Percentiles rank a stretch among this genome's conserved stretches.
phyloP scores from a whole-genome alignment of 2,888 invertebrate genomes.

The Tribolium freemani region DNA sequence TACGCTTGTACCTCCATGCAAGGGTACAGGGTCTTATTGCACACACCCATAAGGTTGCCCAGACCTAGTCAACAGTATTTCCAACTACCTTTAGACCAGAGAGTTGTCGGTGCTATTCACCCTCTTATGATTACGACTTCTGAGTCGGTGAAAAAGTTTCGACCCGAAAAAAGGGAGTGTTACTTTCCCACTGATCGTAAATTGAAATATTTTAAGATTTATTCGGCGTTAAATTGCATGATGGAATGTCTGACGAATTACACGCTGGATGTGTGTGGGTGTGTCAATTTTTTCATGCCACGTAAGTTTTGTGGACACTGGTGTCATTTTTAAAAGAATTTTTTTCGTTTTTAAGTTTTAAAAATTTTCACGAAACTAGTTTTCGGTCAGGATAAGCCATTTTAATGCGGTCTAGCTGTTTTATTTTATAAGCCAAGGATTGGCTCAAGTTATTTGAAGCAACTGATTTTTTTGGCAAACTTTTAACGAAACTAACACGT shows the following conservation, averaged over 20 bases:
- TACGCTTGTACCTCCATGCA: conserved; percentile 52
- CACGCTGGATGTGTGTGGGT: conserved; percentile 68
- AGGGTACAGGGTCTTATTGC: conserved; percentile 69
- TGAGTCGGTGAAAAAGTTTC: conserved; percentile 74
- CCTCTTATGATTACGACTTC: conserved; percentile 82
- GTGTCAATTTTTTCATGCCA: conserved; percentile 76
- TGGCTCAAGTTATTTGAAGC: too few species aligned
- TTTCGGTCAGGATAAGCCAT: too few species aligned
- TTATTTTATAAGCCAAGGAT: too few species aligned
- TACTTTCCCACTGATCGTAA: conserved; percentile 77
- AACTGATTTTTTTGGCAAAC: too few species aligned
- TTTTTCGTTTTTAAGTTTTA: too few species aligned
- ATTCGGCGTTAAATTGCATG: conserved; percentile 80
- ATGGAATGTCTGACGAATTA: conserved; percentile 80
- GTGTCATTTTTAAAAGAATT: neutral
- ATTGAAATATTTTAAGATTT: conserved; percentile 76
- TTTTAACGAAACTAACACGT: too few species aligned
- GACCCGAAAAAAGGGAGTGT: conserved; percentile 75
- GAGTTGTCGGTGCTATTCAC: conserved; percentile 77
- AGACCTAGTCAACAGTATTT: conserved; percentile 78
- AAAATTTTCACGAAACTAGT: too few species aligned
- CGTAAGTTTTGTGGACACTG: conserved; percentile 54
- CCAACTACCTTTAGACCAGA: conserved; percentile 77
- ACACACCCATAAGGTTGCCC: conserved; percentile 78
- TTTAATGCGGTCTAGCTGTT: too few species aligned